Conservation (phyloP, 2,888 invertebrate species). For the Rhingia campestris region DNA sequence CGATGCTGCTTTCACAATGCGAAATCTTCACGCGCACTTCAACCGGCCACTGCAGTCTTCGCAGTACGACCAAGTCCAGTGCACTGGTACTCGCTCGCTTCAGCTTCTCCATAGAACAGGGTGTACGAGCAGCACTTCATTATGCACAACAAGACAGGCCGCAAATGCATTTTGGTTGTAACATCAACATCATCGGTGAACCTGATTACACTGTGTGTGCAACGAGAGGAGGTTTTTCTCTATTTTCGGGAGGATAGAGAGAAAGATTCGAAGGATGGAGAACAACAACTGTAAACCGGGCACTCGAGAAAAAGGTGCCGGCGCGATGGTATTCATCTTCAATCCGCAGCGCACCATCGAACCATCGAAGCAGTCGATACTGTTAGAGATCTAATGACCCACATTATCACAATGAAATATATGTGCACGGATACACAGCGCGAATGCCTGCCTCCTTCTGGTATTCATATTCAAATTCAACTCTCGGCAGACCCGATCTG, state of each 20-base stretch:
- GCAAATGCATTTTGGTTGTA: constrained; percentile 69
- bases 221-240: constrained; percentile 18
- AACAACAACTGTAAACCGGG: constrained; percentile 54
- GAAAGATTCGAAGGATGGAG: constrained; percentile 37
- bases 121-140: constrained; percentile 58
- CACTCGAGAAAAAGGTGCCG: constrained; percentile 64
- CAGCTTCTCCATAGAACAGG: constrained; percentile 6
- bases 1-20: constrained; percentile 65
- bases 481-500: constrained; percentile 39
- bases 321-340: constrained; percentile 57
- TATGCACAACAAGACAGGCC: constrained; percentile 70
- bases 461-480: constrained; percentile 71
- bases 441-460: constrained; percentile 59
- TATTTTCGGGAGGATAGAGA: not conserved
- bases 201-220: constrained; percentile 59
- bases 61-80: constrained; percentile 4
- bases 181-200: constrained; percentile 68
- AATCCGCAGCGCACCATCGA: constrained; percentile 26
- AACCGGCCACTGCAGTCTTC: not conserved
- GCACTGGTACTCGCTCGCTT: not conserved
- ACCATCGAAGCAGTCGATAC: constrained; percentile 63
- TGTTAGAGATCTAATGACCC: constrained; percentile 74
- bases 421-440: constrained; percentile 18
- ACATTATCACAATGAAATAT: constrained; percentile 72
- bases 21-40: constrained; percentile 35